phyloP scores from a whole-genome alignment of 2,797 vertebrate genomes.

The Chaenodraco wilsoni region DNA sequence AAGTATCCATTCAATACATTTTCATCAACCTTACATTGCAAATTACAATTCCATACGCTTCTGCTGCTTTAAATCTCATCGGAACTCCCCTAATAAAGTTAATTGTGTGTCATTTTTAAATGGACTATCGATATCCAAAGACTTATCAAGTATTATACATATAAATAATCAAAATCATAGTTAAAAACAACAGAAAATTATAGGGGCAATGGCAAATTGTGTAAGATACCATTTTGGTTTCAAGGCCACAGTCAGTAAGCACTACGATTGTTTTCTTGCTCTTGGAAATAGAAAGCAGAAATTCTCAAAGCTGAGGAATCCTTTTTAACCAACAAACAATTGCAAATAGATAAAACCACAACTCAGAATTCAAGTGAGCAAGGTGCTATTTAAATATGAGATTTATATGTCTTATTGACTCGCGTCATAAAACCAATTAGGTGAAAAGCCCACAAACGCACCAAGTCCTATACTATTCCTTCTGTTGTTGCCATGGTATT shows the following conservation, averaged over 20 bases:
- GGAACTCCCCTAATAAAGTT: not conserved
- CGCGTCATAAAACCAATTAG: constrained; percentile 54
- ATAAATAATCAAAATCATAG: not conserved
- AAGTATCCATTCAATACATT: not conserved
- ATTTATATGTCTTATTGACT: constrained; percentile 48
- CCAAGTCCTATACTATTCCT: constrained; percentile 49
- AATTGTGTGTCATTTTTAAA: not conserved
- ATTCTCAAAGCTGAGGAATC: constrained; percentile 33
- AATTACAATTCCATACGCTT: not conserved
- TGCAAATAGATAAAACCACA: constrained; percentile 30
- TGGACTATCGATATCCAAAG: not conserved
- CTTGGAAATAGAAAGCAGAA: constrained; percentile 5
- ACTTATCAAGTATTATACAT: not conserved
- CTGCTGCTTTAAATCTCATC: not conserved
- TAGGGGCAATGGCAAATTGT: not conserved
- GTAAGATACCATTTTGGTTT: not conserved
- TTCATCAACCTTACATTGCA: not conserved
- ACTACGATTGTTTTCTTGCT: not conserved
- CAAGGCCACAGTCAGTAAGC: not conserved
- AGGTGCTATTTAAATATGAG: constrained; percentile 53
- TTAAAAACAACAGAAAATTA: not conserved
- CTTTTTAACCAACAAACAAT: constrained; percentile 31
- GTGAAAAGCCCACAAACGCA: constrained; percentile 52
- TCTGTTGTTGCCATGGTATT: constrained; percentile 71
- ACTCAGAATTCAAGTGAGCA: constrained; percentile 41